Base-by-base conservation (phyloP, 2,888 invertebrate genomes). In the Eueremaeus valkanovi region DNA sequence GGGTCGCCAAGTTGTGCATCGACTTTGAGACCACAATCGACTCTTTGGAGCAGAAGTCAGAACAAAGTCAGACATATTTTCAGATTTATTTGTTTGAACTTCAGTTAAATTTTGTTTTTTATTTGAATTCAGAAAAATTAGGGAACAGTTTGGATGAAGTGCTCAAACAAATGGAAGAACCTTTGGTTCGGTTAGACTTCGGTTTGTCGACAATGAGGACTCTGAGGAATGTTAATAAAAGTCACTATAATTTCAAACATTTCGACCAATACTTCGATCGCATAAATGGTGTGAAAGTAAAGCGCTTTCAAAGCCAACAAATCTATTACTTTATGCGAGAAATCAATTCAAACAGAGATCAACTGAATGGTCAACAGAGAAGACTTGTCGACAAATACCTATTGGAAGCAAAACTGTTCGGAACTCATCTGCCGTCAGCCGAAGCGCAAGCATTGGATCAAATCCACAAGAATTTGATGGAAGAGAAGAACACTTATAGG, bases 381-480 rank as follows among this genome's bases (percentile, higher is more conserved):
- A 87, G 92, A 77, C 84, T 95, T 16, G 84, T 93, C 13, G 86
- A 89, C 72, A 93, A 93, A 84, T 93, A 89, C 83, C 83, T 89
- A 73, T 83, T 92, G 21, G 95, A 95, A 85, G 92, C 92, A 3
- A 89, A 88, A 82, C 85, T 95, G 2, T 93, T 93, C 83, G 95
- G 95, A 0, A 84, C 93, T 61, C 89, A 90, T 66, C 83, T 94
- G 0, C 83, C 85, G 63, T 86, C 86, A 0, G 84, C 84, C 0
- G 85, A 86, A 78, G 86, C 84, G 73, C 82, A 82, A 31, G 85
- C 87, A 5, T 85, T 92, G n/a, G 45, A 84, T 84, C 33, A 86
- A 87, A 82, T 87, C 76, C 81, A 87, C 1, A 83, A 83, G 6
- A 87, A 87, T 77, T 80, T 90, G 61, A 83, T 85, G 0, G 85